Base-by-base conservation (phyloP, 64 coral and sea anemone species). In the Catalaphyllia jardinei region DNA sequence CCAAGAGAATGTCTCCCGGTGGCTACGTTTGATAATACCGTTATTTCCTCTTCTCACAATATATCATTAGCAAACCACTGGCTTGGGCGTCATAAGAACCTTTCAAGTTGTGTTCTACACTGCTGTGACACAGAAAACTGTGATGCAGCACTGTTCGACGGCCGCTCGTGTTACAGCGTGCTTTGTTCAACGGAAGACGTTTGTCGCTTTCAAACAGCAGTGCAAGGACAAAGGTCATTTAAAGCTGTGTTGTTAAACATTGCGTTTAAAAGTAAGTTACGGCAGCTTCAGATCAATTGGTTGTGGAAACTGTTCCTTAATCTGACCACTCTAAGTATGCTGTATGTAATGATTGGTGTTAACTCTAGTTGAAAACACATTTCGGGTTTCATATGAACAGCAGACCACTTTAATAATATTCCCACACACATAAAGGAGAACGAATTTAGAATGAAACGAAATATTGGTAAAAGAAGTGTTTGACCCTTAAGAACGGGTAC, bases 111-210 rank as follows among this genome's bases (percentile, higher is more conserved):
- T 60, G 38, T 46, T 9, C 51, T 69, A 8, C 50, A 81, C 10
- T 93, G 92, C 27, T 93, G 92, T 17, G 27, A 51, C 31, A 69
- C 38, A 22, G 24, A 22, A 25, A 88, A 93, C 14, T 93, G 92
- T 18, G 87, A 93, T 67, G 25, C 89, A 18, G 92, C 64, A 3
- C 52, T 89, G 71, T 89, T 89, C 63, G 79, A 93, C 19, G 92
- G 79, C 2, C 76, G 27, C 17, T 55, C 67, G 25, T 93, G 92
- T 83, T 75, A 80, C 18, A 87, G 87, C 22, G 55, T 88, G 60
- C 77, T 89, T 35, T 93, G 92, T 52, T 83, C 30, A 16, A 31
- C 46, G n/a, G 29, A 89, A 60, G 61, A 89, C 67, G 72, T 62
- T 71, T 93, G 92, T 54, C 73, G 51, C 25, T 75, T 93, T 33